Percentiles rank a stretch among this genome's conserved stretches.
phyloP scores from a whole-genome alignment of 2,113 vertebrate species.

The Anoura caudifer region DNA sequence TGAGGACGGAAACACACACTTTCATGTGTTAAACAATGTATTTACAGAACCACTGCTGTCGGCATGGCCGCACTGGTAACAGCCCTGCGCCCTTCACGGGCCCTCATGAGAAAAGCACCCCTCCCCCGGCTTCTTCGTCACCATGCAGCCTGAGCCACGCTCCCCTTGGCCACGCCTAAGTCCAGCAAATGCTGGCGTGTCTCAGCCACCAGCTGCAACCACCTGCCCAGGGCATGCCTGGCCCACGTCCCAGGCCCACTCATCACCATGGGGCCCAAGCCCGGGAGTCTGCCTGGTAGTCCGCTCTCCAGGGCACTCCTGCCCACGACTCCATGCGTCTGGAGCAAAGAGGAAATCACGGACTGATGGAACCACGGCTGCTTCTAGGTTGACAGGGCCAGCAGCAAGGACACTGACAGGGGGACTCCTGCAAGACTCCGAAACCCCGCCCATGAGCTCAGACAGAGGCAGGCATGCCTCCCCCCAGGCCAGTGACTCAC shows the following conservation, averaged over 20 bases:
- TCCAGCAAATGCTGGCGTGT: no score
- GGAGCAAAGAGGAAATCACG: background rate
- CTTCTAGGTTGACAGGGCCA: background rate
- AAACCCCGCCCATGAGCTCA: background rate
- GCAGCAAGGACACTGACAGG: background rate
- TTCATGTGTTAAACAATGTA: fast-evolving
- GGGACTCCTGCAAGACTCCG: background rate
- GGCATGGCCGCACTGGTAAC: fast-evolving
- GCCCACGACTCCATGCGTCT: fast-evolving
- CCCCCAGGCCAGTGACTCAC: fast-evolving
- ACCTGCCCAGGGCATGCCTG: fast-evolving
- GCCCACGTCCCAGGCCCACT: fast-evolving
- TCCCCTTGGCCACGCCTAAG: background rate
- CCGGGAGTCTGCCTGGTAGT: background rate
- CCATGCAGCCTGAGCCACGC: fast-evolving
- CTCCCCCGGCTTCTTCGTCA: no score
- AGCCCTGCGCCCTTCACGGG: fast-evolving
- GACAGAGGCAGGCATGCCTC: background rate
- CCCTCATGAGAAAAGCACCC: background rate
- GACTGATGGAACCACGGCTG: background rate
- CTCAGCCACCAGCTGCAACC: background rate
- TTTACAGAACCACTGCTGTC: fast-evolving
- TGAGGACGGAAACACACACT: fast-evolving
- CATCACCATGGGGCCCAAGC: background rate
- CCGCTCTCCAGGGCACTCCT: no score